These are phyloP conservation scores for Antitype chi DNA, from an alignment of 2,888 invertebrate genomes.

Conservation along the genomic window DNA sequence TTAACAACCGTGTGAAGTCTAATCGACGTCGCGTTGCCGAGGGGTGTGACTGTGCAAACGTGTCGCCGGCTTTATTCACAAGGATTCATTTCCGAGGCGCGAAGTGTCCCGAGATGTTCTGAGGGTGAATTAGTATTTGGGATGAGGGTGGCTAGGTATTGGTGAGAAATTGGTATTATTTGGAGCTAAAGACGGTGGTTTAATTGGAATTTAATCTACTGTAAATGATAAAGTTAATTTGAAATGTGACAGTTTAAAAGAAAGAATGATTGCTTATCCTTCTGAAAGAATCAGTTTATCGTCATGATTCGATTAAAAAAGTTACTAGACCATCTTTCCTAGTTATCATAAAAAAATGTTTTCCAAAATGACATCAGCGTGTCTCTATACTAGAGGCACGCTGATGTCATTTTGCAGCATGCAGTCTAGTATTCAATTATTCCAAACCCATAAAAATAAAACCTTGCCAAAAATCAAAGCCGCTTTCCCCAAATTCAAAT, in stretches of 20 bases:
- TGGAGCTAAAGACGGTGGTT: neutral
- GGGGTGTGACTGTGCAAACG: slow-evolving; percentile 46
- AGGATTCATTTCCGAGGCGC: slow-evolving; percentile 57
- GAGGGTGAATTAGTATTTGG: neutral
- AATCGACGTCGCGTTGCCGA: slow-evolving; percentile 48
- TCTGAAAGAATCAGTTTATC: too few species aligned
- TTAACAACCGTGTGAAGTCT: slow-evolving; percentile 59
- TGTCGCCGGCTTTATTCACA: slow-evolving; percentile 51
- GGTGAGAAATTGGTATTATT: neutral
- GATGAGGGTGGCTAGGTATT: neutral
- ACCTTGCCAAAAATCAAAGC: slow-evolving; percentile 4
- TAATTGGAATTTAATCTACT: neutral
- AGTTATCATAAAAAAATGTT: neutral
- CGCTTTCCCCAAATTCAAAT: slow-evolving; percentile 20
- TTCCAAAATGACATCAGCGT: neutral
- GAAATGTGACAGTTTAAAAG: too few species aligned
- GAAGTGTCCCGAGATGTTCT: slow-evolving; percentile 27
- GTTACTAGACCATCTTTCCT: too few species aligned
- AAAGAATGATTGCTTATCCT: too few species aligned
- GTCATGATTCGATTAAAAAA: too few species aligned
- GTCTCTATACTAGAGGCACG: too few species aligned
- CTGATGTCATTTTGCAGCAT: too few species aligned
- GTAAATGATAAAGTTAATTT: neutral
- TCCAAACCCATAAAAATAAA: neutral
- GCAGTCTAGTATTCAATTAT: neutral